Evolutionary conservation across 2,797 vertebrate genomes (phyloP), one percentile per base, ranked within the genome.

Genomic region (Phalloptychus januarius): DNA sequence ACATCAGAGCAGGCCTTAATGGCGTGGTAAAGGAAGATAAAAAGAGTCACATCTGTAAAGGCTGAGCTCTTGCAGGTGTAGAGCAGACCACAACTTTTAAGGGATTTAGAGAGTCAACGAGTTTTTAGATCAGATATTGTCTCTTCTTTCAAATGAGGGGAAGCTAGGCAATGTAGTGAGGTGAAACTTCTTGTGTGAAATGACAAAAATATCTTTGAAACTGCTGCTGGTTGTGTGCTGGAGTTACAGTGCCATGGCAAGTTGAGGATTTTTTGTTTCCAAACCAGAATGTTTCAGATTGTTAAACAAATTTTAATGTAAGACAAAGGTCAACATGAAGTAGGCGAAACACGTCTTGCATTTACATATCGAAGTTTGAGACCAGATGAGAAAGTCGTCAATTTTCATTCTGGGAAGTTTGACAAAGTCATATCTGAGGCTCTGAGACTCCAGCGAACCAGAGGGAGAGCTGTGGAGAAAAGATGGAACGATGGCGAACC

Each of bases 1-100:
- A 78, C 80, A 87, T 88, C 54, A 67, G 58, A 46, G 56, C 45
- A n/a, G 52, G 71, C 61, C 79, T 73, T 80, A 80, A 80, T 75
- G 40, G 54, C 42, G 72, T 4, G 71, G 61, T 79, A 76, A 4
- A 25, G 15, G 84, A 71, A 72, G 84, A 74, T 3, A 82, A 76
- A 74, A 56, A 52, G 38, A 40, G 18, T 10, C 13, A 18, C 42
- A 61, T 78, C 83, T 86, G 78, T 86, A 65, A 70, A 87, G 84
- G 85, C 75, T 38, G 65, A 38, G 58, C 7, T 10, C 87, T 83
- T 76, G 67, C 79, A 75, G 83, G 81, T 48, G 18, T 25, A 50
- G 71, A 45, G 40, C 69, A 52, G 42, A 75, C 72, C 85, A 72
- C 89, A 87, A 85, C 88, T 45, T 23, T 31, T 18, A 52, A 12